Evolutionary conservation across 2,113 vertebrate genomes (phyloP).

Genomic region (Rhynchopsitta pachyrhyncha): DNA sequence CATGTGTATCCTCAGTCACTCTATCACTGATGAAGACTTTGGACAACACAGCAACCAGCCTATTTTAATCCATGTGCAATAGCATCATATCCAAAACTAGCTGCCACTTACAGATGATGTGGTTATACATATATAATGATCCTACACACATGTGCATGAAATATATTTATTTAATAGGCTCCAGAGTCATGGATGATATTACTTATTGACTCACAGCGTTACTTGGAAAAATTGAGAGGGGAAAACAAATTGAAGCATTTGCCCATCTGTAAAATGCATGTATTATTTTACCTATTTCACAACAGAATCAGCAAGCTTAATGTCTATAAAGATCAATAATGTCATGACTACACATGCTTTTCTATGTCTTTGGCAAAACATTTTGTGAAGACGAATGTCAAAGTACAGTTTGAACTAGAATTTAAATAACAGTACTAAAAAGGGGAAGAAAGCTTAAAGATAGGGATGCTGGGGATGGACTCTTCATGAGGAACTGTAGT

Average conservation of each 20-base stretch:
- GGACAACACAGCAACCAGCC: neutral
- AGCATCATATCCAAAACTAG: neutral
- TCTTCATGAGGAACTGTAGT: too few relatives aligned
- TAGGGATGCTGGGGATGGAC: too few relatives aligned
- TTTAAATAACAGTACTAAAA: neutral
- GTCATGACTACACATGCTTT: neutral
- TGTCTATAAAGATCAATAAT: neutral
- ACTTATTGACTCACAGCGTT: neutral
- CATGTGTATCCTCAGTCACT: neutral
- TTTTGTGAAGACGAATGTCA: neutral
- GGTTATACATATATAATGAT: neutral
- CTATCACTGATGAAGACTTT: fast-evolving
- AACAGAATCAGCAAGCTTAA: neutral
- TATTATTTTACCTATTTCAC: constrained; percentile 8
- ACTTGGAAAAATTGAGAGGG: neutral
- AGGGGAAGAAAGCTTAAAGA: neutral
- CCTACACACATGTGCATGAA: neutral
- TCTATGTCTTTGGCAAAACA: neutral
- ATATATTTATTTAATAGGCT: neutral
- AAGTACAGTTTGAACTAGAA: neutral
- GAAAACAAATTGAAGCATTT: constrained; percentile 15
- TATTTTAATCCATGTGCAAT: neutral
- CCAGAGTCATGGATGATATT: neutral
- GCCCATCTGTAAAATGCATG: neutral
- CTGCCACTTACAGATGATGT: neutral